Evolutionary conservation across 2,888 invertebrate genomes (phyloP), one percentile per base, ranked within the genome.

Genomic region (Drepanosiphum platanoidis): DNA sequence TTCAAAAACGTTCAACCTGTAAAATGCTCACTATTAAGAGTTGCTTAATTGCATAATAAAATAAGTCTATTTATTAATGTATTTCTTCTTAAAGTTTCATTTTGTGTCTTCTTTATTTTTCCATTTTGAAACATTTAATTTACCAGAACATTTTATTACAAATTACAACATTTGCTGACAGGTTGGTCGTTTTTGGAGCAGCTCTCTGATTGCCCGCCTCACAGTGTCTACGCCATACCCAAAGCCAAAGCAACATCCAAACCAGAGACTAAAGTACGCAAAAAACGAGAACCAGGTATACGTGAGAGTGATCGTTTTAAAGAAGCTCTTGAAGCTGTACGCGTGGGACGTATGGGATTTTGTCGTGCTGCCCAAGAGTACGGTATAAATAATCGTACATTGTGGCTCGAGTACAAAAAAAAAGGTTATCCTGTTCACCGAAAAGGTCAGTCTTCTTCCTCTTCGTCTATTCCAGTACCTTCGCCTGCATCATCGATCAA

Each of bases 321-420:
- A 87, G 91, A 94, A 58, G 95, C 95, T 0, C 90, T 95, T 78
- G 95, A 95, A 89, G 95, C 95, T 0, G 95, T 95, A 0, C 92
- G 95, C 87, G 94, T 93, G 88, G 95, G 95, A 34, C 95, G 95
- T 64, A 95, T 95, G 88, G 95, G 95, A 2, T 95, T 95, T 90
- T 95, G 95, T 90, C 95, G 95, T 89, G 95, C 95, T 13, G 95
- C 95, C 0, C 91, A 95, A 80, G 92, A 95, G 90, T 95, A 94
- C 89, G 95, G 95, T 46, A 95, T 96, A 27, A 95, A 95, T 90
- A 95, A 95, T 90, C 92, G 95, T 86, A 95, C 95, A 0, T 91
- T 96, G 3, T 95, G 95, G 95, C 90, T 95, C 64, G 95, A 95
- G 89, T 95, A 95, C 89, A 95, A 95, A 89, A 95, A 95, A 89